Base-by-base conservation (phyloP, 2,888 invertebrate genomes). In the Linhomoeus sp. region DNA sequence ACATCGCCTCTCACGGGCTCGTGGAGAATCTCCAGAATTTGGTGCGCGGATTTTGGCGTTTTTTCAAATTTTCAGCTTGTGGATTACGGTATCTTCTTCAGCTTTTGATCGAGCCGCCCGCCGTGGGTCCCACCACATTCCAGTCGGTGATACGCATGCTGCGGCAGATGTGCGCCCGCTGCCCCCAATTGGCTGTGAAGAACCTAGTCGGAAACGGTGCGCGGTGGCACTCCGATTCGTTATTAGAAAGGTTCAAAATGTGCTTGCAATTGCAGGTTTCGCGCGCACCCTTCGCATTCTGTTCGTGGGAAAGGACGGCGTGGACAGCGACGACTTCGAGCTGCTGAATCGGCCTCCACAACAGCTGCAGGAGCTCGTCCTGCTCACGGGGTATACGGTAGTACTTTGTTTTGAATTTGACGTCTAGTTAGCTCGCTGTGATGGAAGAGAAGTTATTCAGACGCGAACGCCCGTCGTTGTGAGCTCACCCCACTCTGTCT, bases 321-420 rank as follows among this genome's bases (percentile, higher is more conserved):
- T 56, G 29, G 59, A 51, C 7, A 54, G 58, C 38, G 53, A 54
- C 14, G 58, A 51, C 43, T 55, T 68, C 43, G 70, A 70, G 54
- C 60, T 67, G 36, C 51, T 90, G 43, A 76, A 85, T 2, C 79
- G 92, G 50, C 80, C 83, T 45, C 90, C 94, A 0, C 88, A 92
- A 65, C 94, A 97, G 67, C 72, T 92, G 56, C 88, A 88, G 67
- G 97, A 97, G 72, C 85, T 97, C 51, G 92, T 94, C 7, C 83
- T 86, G 58, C 73, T 97, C 48, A 90, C 94, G 60, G 92, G 87
- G 69, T 71, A 55, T 19, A 43, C 42, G 41, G 19, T 38, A 35
- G 26, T 14, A 46, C 40, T 37, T 48, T 46, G 23, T 35, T 15
- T 33, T 12, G 9, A 12, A 26, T 19, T 33, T n/a, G 25, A 24